Evolutionary conservation across 2,113 vertebrate species (phyloP).

Genomic region (Craseonycteris thonglongyai): DNA sequence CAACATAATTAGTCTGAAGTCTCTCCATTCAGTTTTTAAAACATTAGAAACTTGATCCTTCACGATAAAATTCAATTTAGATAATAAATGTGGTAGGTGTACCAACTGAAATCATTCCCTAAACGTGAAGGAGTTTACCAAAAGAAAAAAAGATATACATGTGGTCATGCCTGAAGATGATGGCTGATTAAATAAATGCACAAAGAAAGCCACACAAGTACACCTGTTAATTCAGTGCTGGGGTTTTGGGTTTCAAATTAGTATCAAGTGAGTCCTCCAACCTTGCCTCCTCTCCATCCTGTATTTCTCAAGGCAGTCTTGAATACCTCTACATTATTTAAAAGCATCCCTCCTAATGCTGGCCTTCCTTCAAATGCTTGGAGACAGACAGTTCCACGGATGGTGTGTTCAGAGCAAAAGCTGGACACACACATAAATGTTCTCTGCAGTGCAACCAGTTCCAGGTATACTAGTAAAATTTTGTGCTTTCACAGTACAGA

Average conservation of each 20-base stretch:
- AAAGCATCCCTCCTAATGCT: conserved; percentile 21
- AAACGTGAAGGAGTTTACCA: not conserved
- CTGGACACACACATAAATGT: not conserved
- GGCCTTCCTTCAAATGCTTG: conserved; percentile 43
- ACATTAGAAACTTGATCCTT: not conserved
- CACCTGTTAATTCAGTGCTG: conserved; percentile 48
- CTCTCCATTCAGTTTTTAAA: not conserved
- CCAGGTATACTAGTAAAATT: not conserved
- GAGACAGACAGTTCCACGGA: not conserved
- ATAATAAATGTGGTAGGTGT: not conserved
- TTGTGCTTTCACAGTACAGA: not conserved
- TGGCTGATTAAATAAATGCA: conserved; percentile 56
- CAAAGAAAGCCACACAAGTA: conserved; percentile 46
- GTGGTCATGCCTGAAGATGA: conserved; percentile 13
- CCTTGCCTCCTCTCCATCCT: conserved; percentile 54
- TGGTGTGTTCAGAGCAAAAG: not conserved
- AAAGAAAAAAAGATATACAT: not conserved
- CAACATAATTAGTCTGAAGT: not conserved
- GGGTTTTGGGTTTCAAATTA: conserved; percentile 65
- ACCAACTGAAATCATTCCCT: conserved; percentile 28
- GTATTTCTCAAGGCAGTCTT: conserved; percentile 51
- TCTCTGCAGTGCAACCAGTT: not conserved
- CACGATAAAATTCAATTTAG: not conserved
- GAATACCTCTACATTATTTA: conserved; percentile 71
- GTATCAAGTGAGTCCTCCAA: conserved; percentile 64